A percentile compares a stretch with the other conserved stretches of the same genome.
phyloP scores from a whole-genome alignment of 1,140 invertebrate species.

The Heliconius nattereri region DNA sequence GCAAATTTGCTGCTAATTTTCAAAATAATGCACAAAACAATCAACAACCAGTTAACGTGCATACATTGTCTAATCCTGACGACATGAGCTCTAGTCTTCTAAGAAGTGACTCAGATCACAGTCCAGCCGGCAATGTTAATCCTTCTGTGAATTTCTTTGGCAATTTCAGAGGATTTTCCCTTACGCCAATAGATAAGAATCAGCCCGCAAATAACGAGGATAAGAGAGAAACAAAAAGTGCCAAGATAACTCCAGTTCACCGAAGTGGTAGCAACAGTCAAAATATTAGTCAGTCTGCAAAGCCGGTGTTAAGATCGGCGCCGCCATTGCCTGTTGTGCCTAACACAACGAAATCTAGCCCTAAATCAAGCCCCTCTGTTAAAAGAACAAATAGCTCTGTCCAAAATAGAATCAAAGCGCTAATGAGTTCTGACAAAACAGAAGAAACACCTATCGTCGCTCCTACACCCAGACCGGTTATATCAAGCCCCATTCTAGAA shows the following conservation, averaged over 20 bases:
- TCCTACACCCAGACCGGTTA: conserved; percentile 85
- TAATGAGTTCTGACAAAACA: conserved; percentile 78
- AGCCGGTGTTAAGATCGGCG: conserved; percentile 70
- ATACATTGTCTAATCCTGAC: conserved; percentile 82
- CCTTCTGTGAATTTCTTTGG: conserved; percentile 86
- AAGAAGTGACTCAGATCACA: conserved; percentile 77
- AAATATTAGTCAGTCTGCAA: conserved; percentile 61
- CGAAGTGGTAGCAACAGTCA: conserved; percentile 69
- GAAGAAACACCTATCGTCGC: conserved; percentile 57
- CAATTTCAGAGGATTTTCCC: conserved; percentile 91
- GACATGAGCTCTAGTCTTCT: conserved; percentile 84
- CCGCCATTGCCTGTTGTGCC: conserved; percentile 78
- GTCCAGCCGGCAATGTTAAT: conserved; percentile 78
- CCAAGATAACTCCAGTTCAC: conserved; percentile 73
- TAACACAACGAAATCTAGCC: conserved; percentile 50
- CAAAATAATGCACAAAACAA: conserved; percentile 60
- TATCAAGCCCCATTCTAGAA: conserved; percentile 90
- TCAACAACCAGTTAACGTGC: conserved; percentile 79
- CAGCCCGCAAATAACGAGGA: conserved; percentile 58
- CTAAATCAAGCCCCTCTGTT: conserved; percentile 65
- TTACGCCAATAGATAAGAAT: conserved; percentile 85
- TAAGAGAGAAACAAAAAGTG: conserved; percentile 53
- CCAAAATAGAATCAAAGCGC: conserved; percentile 71
- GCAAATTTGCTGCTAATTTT: conserved; percentile 74
- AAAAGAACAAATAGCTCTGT: conserved; percentile 73